Evolutionary conservation across 2,888 invertebrate genomes (phyloP).

Genomic region (Tipula vernalis): DNA sequence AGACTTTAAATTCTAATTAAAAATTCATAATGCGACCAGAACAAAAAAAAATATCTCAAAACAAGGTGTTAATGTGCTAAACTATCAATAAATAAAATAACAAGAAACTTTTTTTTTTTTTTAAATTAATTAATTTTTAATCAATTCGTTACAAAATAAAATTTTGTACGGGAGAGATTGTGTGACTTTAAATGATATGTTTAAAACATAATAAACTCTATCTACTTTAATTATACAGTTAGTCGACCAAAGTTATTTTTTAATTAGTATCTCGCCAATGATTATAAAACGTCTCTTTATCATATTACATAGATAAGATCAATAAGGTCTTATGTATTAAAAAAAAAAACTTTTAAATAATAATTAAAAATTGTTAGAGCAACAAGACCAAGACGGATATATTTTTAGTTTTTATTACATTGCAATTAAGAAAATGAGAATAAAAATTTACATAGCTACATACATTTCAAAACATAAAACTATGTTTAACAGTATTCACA

Average conservation of each 20-base stretch:
- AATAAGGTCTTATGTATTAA: not conserved
- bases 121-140: not conserved
- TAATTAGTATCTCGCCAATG: not conserved
- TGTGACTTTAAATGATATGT: not conserved
- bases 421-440: not conserved
- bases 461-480: not conserved
- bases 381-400: not conserved
- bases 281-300: not conserved
- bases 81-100: not conserved
- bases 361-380: not conserved
- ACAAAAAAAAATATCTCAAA: not conserved
- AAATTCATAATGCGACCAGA: not conserved
- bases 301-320: not conserved
- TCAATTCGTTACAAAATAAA: not conserved
- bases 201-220: not conserved
- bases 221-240: not conserved
- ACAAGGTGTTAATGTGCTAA: slow-evolving; percentile 4
- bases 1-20: not conserved
- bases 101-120: not conserved
- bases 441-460: not conserved
- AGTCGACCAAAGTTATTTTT: not conserved
- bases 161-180: not conserved
- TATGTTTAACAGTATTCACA: not conserved
- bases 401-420: not conserved
- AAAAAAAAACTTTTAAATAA: not conserved